A percentile compares a stretch with the other conserved stretches of the same genome.
Evolutionary conservation across 2,888 invertebrate species (phyloP).

Genomic region (Epirrhoe tristata): DNA sequence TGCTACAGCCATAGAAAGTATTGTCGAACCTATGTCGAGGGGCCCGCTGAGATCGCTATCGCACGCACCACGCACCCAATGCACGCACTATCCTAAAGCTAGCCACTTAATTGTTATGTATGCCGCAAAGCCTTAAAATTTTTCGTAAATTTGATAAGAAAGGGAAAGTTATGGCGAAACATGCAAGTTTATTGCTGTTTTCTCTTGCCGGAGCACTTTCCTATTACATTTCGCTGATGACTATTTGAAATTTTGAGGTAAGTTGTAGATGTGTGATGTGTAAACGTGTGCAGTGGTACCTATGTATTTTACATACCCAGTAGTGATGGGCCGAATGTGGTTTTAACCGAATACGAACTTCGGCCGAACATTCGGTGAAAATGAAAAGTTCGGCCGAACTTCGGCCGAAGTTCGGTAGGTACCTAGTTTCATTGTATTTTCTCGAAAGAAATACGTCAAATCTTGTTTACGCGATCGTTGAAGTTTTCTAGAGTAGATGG

Average conservation of each 20-base stretch:
- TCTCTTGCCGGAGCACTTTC: slow-evolving; percentile 41
- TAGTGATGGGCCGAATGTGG: too few relatives aligned
- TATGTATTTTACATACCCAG: too few relatives aligned
- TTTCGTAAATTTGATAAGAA: slow-evolving; percentile 49
- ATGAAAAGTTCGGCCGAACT: too few relatives aligned
- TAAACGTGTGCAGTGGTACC: too few relatives aligned
- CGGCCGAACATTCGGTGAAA: too few relatives aligned
- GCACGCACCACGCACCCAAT: slow-evolving; percentile 75
- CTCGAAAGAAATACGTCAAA: too few relatives aligned
- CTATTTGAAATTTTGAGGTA: slow-evolving; percentile 4
- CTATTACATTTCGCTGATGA: slow-evolving; percentile 25
- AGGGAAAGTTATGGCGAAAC: slow-evolving; percentile 48
- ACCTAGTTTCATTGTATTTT: too few relatives aligned
- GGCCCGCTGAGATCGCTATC: slow-evolving; percentile 81
- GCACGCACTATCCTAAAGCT: slow-evolving; percentile 83
- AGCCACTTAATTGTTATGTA: slow-evolving; percentile 82
- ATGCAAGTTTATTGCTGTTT: slow-evolving; percentile 45
- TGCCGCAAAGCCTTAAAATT: slow-evolving; percentile 65
- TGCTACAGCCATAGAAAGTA: slow-evolving; percentile 18
- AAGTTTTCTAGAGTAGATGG: too few relatives aligned
- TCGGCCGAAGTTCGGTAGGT: too few relatives aligned
- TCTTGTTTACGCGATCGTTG: too few relatives aligned
- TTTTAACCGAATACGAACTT: too few relatives aligned
- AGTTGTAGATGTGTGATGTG: background rate
- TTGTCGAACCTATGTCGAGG: slow-evolving; percentile 45